Evolutionary conservation across 2,797 vertebrate species (phyloP), one percentile per base, ranked within the genome.

Genomic region (Tragelaphus eurycerus): DNA sequence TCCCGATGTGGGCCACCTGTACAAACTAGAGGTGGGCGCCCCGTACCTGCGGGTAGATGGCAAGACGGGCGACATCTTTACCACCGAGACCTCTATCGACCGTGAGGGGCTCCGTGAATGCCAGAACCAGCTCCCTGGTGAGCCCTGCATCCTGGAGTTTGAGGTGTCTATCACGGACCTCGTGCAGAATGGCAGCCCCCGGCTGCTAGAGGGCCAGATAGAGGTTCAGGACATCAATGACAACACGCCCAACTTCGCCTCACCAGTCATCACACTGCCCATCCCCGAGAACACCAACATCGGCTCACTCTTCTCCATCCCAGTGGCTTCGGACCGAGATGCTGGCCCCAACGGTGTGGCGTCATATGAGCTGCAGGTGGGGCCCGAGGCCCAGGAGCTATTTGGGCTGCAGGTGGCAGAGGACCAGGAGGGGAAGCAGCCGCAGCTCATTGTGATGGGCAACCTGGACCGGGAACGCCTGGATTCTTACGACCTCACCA

Each of bases 121-220:
- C 97, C 99, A 99, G 96, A 99, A 99, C 98, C 98, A 99, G 91
- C 99, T 99, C 0, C 99, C 99, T 0, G 99, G 99, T 0, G 99
- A 99, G 1, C 99, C 99, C 54, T 99, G 99, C 98, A 99, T 99
- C 98, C 98, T 99, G 97, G 99, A 99, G 98, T 99, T 99, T 0
- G 99, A 99, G 97, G 99, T 99, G 93, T 99, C 99, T 46, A 99
- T 99, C 98, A 99, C 99, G 0, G 99, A 99, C 98, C 99, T 99
- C 89, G 98, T 99, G 74, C 99, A 99, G 94, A 99, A 98, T 23
- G 99, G 98, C 9, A 99, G 99, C 29, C 99, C 99, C 0, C 99
- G 99, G 89, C 99, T 99, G 29, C 99, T 99, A 0, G 99, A 99
- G 96, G 99, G 99, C n/a, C 99, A 99, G 97, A 99, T 99, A 21